phyloP scores from a whole-genome alignment of 1,140 invertebrate genomes.

The Charaxes varanes region DNA sequence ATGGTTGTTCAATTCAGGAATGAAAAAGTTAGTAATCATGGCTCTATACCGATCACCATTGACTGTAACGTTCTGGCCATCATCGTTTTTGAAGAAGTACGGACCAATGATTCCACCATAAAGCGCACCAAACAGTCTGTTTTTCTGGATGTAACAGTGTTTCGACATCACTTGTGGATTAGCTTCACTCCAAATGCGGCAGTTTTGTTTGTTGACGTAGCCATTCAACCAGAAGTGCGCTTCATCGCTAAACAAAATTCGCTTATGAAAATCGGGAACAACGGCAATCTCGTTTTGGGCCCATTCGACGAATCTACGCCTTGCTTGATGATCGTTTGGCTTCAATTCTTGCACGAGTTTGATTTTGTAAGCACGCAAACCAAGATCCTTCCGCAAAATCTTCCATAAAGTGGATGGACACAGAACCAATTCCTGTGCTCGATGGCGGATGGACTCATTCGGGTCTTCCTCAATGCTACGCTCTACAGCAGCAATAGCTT shows the following conservation, averaged over 20 bases:
- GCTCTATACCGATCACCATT: slow-evolving; percentile 36
- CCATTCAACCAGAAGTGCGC: slow-evolving; percentile 22
- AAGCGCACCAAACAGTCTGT: slow-evolving; percentile 39
- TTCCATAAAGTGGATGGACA: too few species aligned
- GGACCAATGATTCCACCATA: slow-evolving; percentile 32
- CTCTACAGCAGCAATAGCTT: too few species aligned
- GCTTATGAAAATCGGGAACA: slow-evolving; percentile 9
- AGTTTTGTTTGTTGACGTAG: slow-evolving; percentile 29
- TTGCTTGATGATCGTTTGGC: slow-evolving; percentile 22
- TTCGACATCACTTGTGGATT: slow-evolving; percentile 11
- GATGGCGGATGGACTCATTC: slow-evolving; percentile 12
- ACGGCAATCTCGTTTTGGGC: slow-evolving; percentile 2
- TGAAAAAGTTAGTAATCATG: slow-evolving; percentile 44
- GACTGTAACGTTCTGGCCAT: slow-evolving; percentile 28
- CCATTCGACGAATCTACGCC: slow-evolving; percentile 14
- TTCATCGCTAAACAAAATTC: slow-evolving; percentile 20
- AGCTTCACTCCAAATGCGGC: slow-evolving; percentile 15
- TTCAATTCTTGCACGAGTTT: slow-evolving; percentile 47
- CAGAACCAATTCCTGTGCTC: slow-evolving; percentile 11
- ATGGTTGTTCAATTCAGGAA: slow-evolving; percentile 10
- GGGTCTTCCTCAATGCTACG: too few species aligned
- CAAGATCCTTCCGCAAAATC: slow-evolving; percentile 20
- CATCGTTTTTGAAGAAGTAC: slow-evolving; percentile 42
- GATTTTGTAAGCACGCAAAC: slow-evolving; percentile 23
- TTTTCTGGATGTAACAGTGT: slow-evolving; percentile 26